Evolutionary conservation across 1,140 invertebrate genomes (phyloP).

Genomic region (Diploscapter pachys): DNA sequence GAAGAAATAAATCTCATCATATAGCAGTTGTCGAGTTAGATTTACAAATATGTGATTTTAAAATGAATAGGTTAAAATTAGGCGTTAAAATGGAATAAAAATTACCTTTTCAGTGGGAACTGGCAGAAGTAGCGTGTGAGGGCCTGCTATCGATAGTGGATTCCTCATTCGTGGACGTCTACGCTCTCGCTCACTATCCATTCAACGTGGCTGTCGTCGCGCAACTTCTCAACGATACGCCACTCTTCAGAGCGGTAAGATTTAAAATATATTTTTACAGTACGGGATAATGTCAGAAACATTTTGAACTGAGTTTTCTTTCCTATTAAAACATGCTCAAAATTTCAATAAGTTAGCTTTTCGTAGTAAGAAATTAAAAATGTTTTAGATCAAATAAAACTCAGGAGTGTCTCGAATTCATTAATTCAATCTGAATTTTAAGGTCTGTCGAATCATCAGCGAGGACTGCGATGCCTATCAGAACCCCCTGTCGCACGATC

Average conservation of each 20-base stretch:
- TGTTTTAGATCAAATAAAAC: no score
- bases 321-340: no score
- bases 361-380: no score
- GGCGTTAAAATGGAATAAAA: neutral
- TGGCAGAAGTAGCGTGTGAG: conserved; percentile 13
- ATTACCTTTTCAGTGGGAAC: conserved; percentile 18
- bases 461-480: conserved; percentile 26
- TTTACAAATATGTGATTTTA: no score
- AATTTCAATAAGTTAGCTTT: no score
- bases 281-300: neutral
- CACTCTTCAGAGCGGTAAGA: conserved; percentile 24
- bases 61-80: no score
- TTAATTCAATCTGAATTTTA: neutral
- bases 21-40: no score
- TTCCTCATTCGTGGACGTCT: conserved; percentile 5
- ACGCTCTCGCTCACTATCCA: conserved; percentile 14
- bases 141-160: conserved; percentile 8
- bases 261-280: neutral
- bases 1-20: no score
- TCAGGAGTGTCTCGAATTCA: no score
- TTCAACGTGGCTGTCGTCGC: conserved; percentile 8
- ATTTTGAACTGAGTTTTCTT: no score
- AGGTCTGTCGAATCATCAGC: conserved; percentile 15
- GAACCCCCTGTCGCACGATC: conserved; percentile 15
- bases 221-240: conserved; percentile 26